Evolutionary conservation across 2,888 invertebrate species (phyloP), one percentile per base, ranked within the genome.

Genomic region (Xestia ashworthii): DNA sequence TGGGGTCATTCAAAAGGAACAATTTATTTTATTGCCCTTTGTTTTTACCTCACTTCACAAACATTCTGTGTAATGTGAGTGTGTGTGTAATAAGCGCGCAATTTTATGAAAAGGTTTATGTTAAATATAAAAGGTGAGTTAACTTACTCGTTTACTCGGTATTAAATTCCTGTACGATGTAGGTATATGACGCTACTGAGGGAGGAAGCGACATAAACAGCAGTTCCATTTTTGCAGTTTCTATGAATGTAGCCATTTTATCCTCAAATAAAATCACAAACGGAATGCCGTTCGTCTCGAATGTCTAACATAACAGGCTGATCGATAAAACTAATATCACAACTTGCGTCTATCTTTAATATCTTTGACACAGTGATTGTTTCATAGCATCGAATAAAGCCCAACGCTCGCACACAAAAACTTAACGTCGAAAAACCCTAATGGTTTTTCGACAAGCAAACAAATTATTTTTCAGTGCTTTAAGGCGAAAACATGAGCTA

Each of bases 21-120:
- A 90, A 92, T 93, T 94, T 92, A 91, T 93, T 93, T 93, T 91
- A 92, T 92, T 92, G 89, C 87, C 89, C 90, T 92, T 93, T 93
- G 91, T 93, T 93, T 92, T 93, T 90, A 88, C 90, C 86, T 86
- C 86, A 81, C 73, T 83, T 87, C 81, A 74, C 83, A 79, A 87
- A 89, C 85, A 87, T 85, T 83, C 44, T 76, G 80, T 79, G 69
- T 84, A 78, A 81, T 79, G 55, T 80, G 74, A 76, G 82, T 78
- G 68, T 81, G 67, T 75, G 74, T 66, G 80, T 87, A 72, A 86
- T 82, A 78, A 80, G 74, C 75, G 62, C 69, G 55, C 58, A 69
- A 74, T 85, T 85, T 83, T 77, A 76, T 87, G 78, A 81, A 81
- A 79, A 84, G 76, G 74, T 79, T 86, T 84, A 83, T 83, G 80